phyloP scores from a whole-genome alignment of 1,140 invertebrate species.

The Neocloeon triangulifer region DNA sequence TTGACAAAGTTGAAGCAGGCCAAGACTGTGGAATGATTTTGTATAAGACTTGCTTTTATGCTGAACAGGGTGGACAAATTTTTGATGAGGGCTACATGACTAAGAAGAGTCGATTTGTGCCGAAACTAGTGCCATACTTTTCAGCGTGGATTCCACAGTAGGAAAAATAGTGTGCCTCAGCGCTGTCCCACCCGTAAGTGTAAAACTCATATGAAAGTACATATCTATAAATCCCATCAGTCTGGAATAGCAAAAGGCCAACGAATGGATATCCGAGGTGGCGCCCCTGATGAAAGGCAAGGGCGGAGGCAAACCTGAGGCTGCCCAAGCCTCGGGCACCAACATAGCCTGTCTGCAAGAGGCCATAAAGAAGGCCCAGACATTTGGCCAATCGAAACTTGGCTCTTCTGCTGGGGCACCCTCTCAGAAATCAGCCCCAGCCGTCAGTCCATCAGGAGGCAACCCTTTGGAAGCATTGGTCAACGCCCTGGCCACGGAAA shows the following conservation, averaged over 20 bases:
- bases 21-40: conserved; percentile 83
- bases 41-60: conserved; percentile 88
- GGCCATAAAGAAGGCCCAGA: conserved; percentile 47
- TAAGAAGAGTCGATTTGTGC: conserved; percentile 55
- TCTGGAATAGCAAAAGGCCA: conserved; percentile 56
- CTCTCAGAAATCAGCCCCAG: not conserved
- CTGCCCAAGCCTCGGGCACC: conserved; percentile 82
- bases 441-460: not conserved
- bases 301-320: conserved; percentile 87
- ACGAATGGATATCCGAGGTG: conserved; percentile 81
- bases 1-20: conserved; percentile 56
- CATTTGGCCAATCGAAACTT: conserved; percentile 64
- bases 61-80: conserved; percentile 96
- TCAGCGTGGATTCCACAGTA: conserved; percentile 68
- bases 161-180: conserved; percentile 82
- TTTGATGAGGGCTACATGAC: conserved; percentile 90
- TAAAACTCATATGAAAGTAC: no score
- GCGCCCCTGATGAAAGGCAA: conserved; percentile 62
- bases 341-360: conserved; percentile 48
- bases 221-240: no score
- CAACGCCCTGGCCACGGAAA: conserved; percentile 9
- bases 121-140: conserved; percentile 71
- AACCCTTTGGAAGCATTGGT: not conserved
- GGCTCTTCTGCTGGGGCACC: conserved; percentile 8
- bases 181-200: conserved; percentile 60